phyloP scores from a whole-genome alignment of 2,888 invertebrate genomes.

The Pheosia gnoma region DNA sequence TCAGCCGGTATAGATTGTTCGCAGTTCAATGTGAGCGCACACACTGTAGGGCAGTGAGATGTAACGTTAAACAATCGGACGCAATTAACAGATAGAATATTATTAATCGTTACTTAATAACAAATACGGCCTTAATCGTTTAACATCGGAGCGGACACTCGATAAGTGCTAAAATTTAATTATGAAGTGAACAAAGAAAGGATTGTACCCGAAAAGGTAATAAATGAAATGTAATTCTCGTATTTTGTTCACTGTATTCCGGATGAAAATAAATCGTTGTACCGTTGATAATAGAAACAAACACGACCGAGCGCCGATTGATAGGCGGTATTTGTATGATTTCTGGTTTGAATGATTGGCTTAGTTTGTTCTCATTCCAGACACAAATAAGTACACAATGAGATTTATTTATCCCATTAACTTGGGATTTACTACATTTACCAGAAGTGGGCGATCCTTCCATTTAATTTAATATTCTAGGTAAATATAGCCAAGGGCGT shows the following conservation, averaged over 20 bases:
- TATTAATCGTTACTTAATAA: slow-evolving; percentile 25
- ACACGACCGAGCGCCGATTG: slow-evolving; percentile 16
- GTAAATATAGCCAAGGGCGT: slow-evolving; percentile 1
- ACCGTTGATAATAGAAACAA: slow-evolving; percentile 37
- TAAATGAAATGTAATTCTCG: slow-evolving; percentile 31
- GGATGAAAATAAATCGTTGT: slow-evolving; percentile 16
- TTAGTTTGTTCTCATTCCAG: slow-evolving; percentile 25
- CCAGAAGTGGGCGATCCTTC: background rate
- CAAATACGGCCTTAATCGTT: slow-evolving; percentile 39
- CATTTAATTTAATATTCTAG: background rate
- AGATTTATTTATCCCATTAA: background rate
- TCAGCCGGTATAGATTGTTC: slow-evolving; percentile 55
- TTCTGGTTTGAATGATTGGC: slow-evolving; percentile 24
- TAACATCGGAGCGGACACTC: slow-evolving; percentile 47
- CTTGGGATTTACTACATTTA: background rate
- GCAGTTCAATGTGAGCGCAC: slow-evolving; percentile 54
- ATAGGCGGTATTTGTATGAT: slow-evolving; percentile 24
- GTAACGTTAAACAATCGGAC: slow-evolving; percentile 34
- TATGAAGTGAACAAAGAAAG: slow-evolving; percentile 78
- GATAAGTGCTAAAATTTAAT: slow-evolving; percentile 66
- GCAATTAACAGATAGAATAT: slow-evolving; percentile 36
- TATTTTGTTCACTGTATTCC: slow-evolving; percentile 15
- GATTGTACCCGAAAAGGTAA: slow-evolving; percentile 73
- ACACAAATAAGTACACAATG: slow-evolving; percentile 13
- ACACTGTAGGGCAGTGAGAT: slow-evolving; percentile 40